A percentile compares a stretch with the other conserved stretches of the same genome.
Conservation (phyloP, 2,113 vertebrate species). For the Picathartes gymnocephalus region DNA sequence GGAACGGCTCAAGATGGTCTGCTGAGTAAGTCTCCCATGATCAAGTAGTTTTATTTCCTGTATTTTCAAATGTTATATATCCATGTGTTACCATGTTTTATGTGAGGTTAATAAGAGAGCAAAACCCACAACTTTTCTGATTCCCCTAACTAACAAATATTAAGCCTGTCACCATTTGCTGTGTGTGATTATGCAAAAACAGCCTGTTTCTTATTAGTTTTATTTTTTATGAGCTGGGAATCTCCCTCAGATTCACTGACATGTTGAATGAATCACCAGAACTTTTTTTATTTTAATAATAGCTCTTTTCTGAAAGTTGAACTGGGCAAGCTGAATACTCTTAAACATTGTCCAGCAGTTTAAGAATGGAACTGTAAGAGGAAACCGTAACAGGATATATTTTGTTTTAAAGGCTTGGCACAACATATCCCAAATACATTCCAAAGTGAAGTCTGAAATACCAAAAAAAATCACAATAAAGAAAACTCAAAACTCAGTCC, state of each 20-base stretch:
- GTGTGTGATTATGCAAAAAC: not conserved
- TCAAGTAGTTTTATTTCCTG: not conserved
- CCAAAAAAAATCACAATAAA: not conserved
- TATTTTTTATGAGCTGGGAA: not conserved
- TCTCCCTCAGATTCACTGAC: not conserved
- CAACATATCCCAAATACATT: not conserved
- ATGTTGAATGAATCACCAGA: constrained; percentile 7
- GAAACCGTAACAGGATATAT: not conserved
- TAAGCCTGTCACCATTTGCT: not conserved
- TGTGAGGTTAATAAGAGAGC: not conserved
- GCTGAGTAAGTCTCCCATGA: not conserved
- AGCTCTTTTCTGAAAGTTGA: not conserved
- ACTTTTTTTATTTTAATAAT: not conserved
- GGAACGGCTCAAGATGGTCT: not conserved
- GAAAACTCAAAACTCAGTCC: not conserved
- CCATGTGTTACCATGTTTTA: not conserved
- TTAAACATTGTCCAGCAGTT: not conserved
- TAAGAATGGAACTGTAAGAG: not conserved
- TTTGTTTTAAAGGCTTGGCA: constrained; percentile 15
- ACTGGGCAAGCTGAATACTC: not conserved
- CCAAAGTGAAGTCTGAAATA: not conserved
- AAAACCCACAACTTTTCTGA: not conserved
- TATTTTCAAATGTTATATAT: not conserved
- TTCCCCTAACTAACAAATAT: not conserved
- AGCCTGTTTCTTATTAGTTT: not conserved